Evolutionary conservation across 1,140 invertebrate species (phyloP), one percentile per base, ranked within the genome.

Genomic region (Archivesica marissinica): DNA sequence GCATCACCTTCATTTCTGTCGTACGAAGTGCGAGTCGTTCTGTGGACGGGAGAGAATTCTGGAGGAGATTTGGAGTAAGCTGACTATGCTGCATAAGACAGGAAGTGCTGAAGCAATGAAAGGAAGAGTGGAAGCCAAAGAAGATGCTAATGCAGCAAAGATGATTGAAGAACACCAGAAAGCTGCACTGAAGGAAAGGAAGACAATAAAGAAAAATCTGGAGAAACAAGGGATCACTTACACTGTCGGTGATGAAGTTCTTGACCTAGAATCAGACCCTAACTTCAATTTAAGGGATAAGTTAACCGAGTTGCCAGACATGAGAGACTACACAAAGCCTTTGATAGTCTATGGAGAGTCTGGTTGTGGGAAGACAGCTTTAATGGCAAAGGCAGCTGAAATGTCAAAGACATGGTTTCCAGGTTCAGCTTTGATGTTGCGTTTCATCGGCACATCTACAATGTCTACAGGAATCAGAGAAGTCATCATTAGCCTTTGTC

Each of bases 1-100:
- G 23, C 98, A 99, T 92, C 98, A 99, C 95, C 95, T 99, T 6
- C 97, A 98, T 90, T 98, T 98, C 47, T 98, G 97, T 91, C 39
- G 72, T 2, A 35, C 76, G 2, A 88, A 87, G 80, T 87, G 86
- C 61, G 41, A 81, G 15, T 85, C 82, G 23, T 90, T 90, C 28
- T 92, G 87, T 88, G 91, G 91, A 20, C 86, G 87, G 41, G 87
- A 88, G 13, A 68, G 83, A 50, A 64, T 87, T 7, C 47, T 88
- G 0, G 47, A 75, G 15, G 30, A 78, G 38, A 70, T 89, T 25
- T 39, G 59, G n/a, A 68, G 76, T 0, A 86, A 89, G 35, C 7
- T 77, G 11, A 78, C 78, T 17, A 77, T 89, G 17, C 17, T 88
- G 9, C 68, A 86, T 47, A 75, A 68, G 23, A 47, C 83, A 1